Conservation (phyloP, 2,797 vertebrate genomes). For the Rhinella marina region DNA sequence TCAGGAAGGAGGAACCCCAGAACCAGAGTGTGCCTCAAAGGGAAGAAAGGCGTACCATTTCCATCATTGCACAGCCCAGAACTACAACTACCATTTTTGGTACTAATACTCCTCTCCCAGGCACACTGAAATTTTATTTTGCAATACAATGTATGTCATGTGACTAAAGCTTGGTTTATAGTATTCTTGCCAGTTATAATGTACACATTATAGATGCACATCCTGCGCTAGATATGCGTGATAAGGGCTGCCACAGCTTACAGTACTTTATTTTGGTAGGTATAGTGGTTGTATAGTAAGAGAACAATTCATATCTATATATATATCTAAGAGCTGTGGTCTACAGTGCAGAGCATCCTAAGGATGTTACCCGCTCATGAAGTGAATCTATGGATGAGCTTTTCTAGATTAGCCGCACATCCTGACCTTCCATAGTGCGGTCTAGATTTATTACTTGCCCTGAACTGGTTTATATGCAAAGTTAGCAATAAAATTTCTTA, state of each 20-base stretch:
- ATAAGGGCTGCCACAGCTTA: not conserved
- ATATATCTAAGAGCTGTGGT: not conserved
- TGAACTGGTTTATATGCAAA: conserved; percentile 9
- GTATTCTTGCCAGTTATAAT: not conserved
- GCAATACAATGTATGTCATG: not conserved
- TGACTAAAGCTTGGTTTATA: not conserved
- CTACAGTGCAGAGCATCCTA: not conserved
- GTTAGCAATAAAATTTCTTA: conserved; percentile 21
- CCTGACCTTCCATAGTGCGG: conserved; percentile 2
- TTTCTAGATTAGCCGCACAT: conserved; percentile 1
- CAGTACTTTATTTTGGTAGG: not conserved
- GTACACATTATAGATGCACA: not conserved
- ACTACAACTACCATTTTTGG: not conserved
- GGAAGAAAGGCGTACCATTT: no score
- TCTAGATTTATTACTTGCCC: conserved; percentile 39
- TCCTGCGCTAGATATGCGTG: not conserved
- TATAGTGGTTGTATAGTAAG: not conserved
- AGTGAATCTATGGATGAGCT: not conserved
- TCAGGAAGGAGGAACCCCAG: no score
- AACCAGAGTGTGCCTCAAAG: no score
- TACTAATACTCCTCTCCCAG: no score
- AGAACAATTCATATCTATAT: not conserved
- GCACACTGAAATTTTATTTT: not conserved
- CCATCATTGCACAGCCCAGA: no score
- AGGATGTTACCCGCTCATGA: not conserved